Evolutionary conservation across 2,113 vertebrate genomes (phyloP).

Genomic region (Hippocampus comes): DNA sequence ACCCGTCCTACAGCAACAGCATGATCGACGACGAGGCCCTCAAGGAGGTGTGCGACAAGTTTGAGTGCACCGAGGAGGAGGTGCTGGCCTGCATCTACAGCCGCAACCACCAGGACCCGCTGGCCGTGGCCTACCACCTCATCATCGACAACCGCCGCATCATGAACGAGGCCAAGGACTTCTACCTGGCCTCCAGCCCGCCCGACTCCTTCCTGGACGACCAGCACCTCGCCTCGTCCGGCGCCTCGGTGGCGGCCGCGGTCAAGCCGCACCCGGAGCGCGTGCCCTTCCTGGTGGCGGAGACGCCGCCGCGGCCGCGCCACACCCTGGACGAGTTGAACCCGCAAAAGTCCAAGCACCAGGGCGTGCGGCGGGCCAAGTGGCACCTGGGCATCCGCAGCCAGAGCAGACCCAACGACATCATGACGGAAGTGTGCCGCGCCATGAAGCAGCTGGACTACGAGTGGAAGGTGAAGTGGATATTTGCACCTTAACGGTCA

Average conservation of each 20-base stretch:
- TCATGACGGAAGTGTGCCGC: constrained; percentile 96
- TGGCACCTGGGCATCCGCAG: constrained; percentile 98
- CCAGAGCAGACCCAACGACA: constrained; percentile 95
- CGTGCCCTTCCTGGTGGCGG: constrained; percentile 88
- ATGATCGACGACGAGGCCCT: constrained; percentile 98
- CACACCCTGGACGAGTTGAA: constrained; percentile 96
- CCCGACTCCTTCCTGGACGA: constrained; percentile 95
- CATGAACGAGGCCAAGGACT: constrained; percentile 98
- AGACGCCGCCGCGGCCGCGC: constrained; percentile 81
- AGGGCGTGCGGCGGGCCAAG: constrained; percentile 90
- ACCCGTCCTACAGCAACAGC: constrained; percentile 90
- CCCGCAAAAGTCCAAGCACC: constrained; percentile 96
- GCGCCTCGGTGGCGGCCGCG: constrained; percentile 40
- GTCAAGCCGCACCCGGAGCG: constrained; percentile 90
- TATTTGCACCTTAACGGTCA: too few species aligned
- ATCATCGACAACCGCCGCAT: constrained; percentile 99
- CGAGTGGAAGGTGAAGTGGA: constrained; percentile 90
- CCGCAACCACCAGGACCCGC: constrained; percentile 91
- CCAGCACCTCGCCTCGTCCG: constrained; percentile 75
- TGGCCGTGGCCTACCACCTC: constrained; percentile 94
- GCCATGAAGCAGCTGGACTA: constrained; percentile 98
- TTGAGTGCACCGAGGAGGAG: constrained; percentile 95
- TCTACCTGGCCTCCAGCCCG: constrained; percentile 94
- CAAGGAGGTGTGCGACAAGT: constrained; percentile 97
- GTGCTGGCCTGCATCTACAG: constrained; percentile 91